These are phyloP conservation scores for Drosophila pruinosa DNA, from an alignment of 1,140 invertebrate genomes.

Conservation along the genomic window DNA sequence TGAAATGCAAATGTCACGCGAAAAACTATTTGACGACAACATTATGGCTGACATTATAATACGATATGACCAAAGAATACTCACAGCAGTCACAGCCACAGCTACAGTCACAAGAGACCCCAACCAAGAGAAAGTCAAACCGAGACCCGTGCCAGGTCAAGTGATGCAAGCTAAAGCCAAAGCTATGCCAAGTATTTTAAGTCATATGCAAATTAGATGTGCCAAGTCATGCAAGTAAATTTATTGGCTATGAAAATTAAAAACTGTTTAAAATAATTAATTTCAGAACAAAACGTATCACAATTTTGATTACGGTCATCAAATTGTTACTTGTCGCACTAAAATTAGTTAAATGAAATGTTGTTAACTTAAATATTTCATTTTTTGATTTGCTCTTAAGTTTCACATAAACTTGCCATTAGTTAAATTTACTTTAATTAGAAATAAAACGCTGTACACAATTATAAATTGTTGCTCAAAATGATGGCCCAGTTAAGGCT, in stretches of 20 bases:
- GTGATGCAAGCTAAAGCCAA: conserved; percentile 14
- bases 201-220: conserved; percentile 74
- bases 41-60: conserved; percentile 77
- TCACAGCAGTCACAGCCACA: conserved; percentile 11
- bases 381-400: not conserved
- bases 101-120: not conserved
- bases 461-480: conserved; percentile 9
- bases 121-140: not conserved
- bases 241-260: conserved; percentile 69
- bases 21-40: conserved; percentile 79
- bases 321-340: not conserved
- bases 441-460: conserved; percentile 1
- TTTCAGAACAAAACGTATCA: conserved; percentile 40
- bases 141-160: not conserved
- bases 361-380: not conserved
- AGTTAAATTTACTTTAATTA: conserved; percentile 14
- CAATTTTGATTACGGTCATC: conserved; percentile 35
- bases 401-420: not conserved
- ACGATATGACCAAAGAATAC: conserved; percentile 40
- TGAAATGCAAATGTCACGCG: conserved; percentile 81
- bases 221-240: conserved; percentile 69
- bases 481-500: conserved; percentile 3
- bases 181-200: conserved; percentile 33
- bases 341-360: not conserved
- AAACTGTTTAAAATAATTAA: conserved; percentile 56